phyloP scores from a whole-genome alignment of 2,113 vertebrate genomes.

The Caranx ignobilis region DNA sequence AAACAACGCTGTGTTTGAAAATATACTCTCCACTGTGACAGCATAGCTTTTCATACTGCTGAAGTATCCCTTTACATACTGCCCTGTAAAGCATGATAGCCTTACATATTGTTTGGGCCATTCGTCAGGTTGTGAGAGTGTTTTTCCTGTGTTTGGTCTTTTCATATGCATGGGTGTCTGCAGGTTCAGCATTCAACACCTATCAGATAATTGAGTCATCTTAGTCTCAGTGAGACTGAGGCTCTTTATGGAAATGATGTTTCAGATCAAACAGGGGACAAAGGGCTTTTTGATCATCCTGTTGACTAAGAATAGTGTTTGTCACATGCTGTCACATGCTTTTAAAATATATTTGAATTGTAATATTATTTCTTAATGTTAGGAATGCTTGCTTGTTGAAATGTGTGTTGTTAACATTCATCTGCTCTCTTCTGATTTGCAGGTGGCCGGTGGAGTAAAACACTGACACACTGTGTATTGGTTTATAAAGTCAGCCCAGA shows the following conservation, averaged over 20 bases:
- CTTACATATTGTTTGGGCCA: background rate
- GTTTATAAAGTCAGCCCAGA: constrained; percentile 6
- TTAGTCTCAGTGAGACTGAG: constrained; percentile 12
- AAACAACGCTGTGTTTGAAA: background rate
- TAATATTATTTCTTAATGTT: constrained; percentile 4
- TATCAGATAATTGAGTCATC: constrained; percentile 16
- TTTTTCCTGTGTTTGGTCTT: background rate
- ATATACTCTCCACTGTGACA: background rate
- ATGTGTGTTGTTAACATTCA: background rate
- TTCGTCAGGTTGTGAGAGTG: background rate
- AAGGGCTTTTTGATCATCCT: constrained; percentile 26
- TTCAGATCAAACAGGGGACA: constrained; percentile 7
- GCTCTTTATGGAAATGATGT: constrained; percentile 26
- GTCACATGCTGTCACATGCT: constrained; percentile 5
- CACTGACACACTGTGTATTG: background rate
- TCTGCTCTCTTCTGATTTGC: constrained; percentile 39
- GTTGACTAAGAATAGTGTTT: background rate
- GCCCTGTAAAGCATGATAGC: background rate
- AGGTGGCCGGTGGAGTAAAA: constrained; percentile 40
- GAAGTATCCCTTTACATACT: background rate
- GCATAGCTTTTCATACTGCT: background rate
- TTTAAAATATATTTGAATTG: background rate
- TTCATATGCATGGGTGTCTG: background rate
- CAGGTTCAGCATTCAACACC: background rate
- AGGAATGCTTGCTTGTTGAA: background rate